phyloP scores from a whole-genome alignment of 2,888 invertebrate species.

The Antitype chi region DNA sequence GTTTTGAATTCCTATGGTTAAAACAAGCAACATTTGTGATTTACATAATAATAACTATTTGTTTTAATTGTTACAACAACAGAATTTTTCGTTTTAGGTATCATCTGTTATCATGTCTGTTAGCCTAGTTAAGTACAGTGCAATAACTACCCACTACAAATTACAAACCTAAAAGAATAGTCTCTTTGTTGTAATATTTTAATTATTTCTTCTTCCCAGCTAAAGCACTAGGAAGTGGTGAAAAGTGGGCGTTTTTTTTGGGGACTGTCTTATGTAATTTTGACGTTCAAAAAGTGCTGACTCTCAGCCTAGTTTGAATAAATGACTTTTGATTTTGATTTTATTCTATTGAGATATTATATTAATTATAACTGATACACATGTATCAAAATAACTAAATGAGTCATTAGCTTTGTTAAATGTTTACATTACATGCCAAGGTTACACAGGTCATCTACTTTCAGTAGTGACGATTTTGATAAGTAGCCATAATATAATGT shows the following conservation, averaged over 20 bases:
- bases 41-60: not conserved
- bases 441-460: constrained; percentile 31
- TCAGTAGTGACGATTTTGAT: constrained; percentile 1
- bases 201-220: too few relatives aligned
- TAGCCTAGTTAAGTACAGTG: too few relatives aligned
- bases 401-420: constrained; percentile 20
- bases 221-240: too few relatives aligned
- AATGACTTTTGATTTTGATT: too few relatives aligned
- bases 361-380: constrained; percentile 16
- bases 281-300: too few relatives aligned
- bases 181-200: too few relatives aligned
- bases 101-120: not conserved
- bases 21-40: not conserved
- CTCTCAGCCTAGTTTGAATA: too few relatives aligned
- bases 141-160: too few relatives aligned
- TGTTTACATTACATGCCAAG: constrained; percentile 25
- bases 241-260: too few relatives aligned
- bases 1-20: not conserved
- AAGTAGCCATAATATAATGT: not conserved
- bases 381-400: constrained; percentile 21
- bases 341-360: not conserved
- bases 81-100: not conserved
- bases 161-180: too few relatives aligned
- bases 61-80: not conserved
- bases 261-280: too few relatives aligned